Conservation (phyloP, 1,140 invertebrate genomes). For the Drosophila athabasca region DNA sequence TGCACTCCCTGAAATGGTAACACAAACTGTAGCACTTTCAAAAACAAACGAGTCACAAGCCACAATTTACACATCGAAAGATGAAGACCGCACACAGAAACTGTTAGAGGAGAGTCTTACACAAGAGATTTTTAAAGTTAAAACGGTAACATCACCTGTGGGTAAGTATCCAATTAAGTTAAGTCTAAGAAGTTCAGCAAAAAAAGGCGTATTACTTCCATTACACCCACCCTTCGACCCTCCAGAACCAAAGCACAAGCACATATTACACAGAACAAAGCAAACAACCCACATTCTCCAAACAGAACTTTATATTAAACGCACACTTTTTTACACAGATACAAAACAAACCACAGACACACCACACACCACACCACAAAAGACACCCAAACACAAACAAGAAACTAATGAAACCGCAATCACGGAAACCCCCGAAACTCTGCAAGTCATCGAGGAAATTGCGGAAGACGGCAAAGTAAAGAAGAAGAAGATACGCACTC, state of each 20-base stretch:
- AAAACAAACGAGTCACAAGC: conserved; percentile 27
- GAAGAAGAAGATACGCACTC: conserved; percentile 34
- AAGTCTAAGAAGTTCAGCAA: conserved; percentile 48
- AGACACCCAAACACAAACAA: conserved; percentile 77
- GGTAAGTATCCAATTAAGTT: conserved; percentile 63
- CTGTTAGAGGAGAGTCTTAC: conserved; percentile 10
- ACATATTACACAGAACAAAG: conserved; percentile 82
- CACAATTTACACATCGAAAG: conserved; percentile 24
- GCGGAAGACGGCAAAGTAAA: conserved; percentile 22
- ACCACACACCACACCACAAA: conserved; percentile 85
- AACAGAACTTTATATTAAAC: conserved; percentile 62
- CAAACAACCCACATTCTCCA: conserved; percentile 33
- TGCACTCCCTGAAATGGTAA: conserved; percentile 35
- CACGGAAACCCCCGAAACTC: conserved; percentile 66
- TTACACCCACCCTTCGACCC: conserved; percentile 35
- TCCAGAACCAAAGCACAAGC: conserved; percentile 74
- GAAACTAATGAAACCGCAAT: conserved; percentile 83
- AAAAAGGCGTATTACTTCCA: conserved; percentile 79
- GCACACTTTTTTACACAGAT: conserved; percentile 82
- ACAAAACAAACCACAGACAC: conserved; percentile 83
- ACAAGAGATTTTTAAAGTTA: conserved; percentile 35
- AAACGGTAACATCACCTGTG: conserved; percentile 46
- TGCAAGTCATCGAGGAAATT: conserved; percentile 47
- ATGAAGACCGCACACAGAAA: conserved; percentile 20
- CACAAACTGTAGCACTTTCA: conserved; percentile 26